Conservation (phyloP, 2,888 invertebrate species). For the Dysmachus trigonus region DNA sequence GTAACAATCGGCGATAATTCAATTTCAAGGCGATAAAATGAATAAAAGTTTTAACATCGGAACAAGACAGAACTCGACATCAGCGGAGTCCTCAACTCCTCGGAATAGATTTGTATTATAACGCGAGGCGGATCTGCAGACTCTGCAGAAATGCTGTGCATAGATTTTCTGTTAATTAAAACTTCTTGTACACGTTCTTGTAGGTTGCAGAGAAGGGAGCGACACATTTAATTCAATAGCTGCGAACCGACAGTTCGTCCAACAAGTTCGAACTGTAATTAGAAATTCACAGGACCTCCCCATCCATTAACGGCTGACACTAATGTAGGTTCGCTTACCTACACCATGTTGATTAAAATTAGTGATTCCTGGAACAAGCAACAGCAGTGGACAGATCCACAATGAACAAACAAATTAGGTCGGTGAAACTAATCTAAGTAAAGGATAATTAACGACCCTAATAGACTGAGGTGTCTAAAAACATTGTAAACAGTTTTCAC, state of each 20-base stretch:
- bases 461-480: not conserved
- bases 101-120: not conserved
- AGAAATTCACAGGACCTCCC: not conserved
- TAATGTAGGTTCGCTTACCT: not conserved
- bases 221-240: not conserved
- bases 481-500: not conserved
- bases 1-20: not conserved
- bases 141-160: not conserved
- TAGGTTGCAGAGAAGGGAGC: not conserved
- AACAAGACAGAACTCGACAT: not conserved
- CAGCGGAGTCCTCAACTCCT: not conserved
- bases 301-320: not conserved
- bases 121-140: not conserved
- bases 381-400: not conserved
- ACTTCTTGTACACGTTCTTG: not conserved
- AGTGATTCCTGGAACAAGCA: not conserved
- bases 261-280: not conserved
- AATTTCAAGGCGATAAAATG: not conserved
- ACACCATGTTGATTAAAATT: not conserved
- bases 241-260: not conserved
- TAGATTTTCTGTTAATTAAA: not conserved
- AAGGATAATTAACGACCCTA: not conserved
- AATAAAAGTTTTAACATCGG: not conserved
- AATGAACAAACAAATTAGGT: not conserved
- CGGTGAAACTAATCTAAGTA: not conserved